These are phyloP conservation scores for Philhelius pedissequus DNA, from an alignment of 2,888 invertebrate species.

Conservation along the genomic window DNA sequence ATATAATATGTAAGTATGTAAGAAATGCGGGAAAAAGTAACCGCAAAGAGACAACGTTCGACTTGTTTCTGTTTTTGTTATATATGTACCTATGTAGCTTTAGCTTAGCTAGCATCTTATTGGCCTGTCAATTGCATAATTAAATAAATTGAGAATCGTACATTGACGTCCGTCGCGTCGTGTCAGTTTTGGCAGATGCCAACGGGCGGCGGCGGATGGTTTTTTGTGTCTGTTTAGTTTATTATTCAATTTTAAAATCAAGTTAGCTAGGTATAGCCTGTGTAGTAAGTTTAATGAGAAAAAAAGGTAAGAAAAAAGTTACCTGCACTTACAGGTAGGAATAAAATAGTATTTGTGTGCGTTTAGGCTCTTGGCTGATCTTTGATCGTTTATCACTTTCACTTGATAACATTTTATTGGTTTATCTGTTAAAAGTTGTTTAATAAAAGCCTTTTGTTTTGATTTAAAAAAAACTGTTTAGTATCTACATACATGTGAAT, in stretches of 20 bases:
- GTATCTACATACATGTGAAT: no score
- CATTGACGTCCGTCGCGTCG: background rate
- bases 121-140: conserved; percentile 59
- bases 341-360: background rate
- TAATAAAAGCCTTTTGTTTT: background rate
- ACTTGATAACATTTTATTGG: conserved; percentile 16
- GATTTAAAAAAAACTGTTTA: background rate
- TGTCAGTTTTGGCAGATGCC: conserved; percentile 45
- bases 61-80: conserved; percentile 3
- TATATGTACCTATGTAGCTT: no score
- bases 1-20: background rate
- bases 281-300: background rate
- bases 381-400: conserved; percentile 59
- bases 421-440: background rate
- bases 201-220: background rate
- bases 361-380: background rate
- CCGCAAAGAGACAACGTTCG: conserved; percentile 1
- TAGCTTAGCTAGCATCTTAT: conserved; percentile 2
- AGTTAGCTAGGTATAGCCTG: conserved; percentile 25
- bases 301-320: conserved; percentile 12
- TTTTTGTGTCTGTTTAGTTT: conserved; percentile 21
- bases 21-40: background rate
- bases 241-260: conserved; percentile 37
- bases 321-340: background rate
- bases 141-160: conserved; percentile 50